Evolutionary conservation across 2,888 invertebrate genomes (phyloP).

Genomic region (Pimpla rufipes): DNA sequence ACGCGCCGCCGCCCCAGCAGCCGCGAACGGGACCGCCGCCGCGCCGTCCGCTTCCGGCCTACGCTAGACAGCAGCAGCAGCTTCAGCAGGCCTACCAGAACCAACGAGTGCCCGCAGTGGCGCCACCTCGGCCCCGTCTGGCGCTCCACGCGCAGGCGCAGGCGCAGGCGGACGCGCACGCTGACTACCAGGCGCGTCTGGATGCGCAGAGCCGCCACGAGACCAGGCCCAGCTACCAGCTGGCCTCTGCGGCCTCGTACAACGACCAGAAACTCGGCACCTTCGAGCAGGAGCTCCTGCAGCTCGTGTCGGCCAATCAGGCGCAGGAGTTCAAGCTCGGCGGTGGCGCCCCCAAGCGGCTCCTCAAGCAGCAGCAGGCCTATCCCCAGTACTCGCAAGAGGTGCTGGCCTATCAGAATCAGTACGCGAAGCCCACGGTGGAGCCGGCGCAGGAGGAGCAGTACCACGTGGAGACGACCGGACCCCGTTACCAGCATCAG

Average conservation of each 20-base stretch:
- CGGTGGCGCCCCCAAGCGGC: constrained; percentile 72
- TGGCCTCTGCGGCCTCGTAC: constrained; percentile 72
- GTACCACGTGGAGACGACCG: constrained; percentile 82
- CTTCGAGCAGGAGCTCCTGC: constrained; percentile 82
- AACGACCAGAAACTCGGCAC: constrained; percentile 80
- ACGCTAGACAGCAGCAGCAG: constrained; percentile 81
- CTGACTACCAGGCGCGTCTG: constrained; percentile 78
- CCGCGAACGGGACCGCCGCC: constrained; percentile 71
- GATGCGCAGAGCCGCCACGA: constrained; percentile 79
- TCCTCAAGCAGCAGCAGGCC: constrained; percentile 67
- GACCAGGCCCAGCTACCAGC: constrained; percentile 77
- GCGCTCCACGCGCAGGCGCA: constrained; percentile 79
- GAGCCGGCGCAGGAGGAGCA: constrained; percentile 75
- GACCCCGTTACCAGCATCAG: constrained; percentile 76
- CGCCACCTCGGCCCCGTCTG: constrained; percentile 78
- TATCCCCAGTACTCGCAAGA: constrained; percentile 77
- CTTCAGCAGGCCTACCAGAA: constrained; percentile 82
- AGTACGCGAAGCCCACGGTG: constrained; percentile 75
- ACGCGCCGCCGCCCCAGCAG: constrained; percentile 64
- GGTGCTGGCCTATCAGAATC: constrained; percentile 74
- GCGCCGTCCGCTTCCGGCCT: constrained; percentile 78
- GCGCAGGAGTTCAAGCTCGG: constrained; percentile 81
- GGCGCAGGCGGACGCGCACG: constrained; percentile 77
- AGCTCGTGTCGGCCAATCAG: constrained; percentile 82
- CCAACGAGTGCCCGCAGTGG: constrained; percentile 80